phyloP scores from a whole-genome alignment of 2,888 invertebrate species.

The Microplitis deprimator region DNA sequence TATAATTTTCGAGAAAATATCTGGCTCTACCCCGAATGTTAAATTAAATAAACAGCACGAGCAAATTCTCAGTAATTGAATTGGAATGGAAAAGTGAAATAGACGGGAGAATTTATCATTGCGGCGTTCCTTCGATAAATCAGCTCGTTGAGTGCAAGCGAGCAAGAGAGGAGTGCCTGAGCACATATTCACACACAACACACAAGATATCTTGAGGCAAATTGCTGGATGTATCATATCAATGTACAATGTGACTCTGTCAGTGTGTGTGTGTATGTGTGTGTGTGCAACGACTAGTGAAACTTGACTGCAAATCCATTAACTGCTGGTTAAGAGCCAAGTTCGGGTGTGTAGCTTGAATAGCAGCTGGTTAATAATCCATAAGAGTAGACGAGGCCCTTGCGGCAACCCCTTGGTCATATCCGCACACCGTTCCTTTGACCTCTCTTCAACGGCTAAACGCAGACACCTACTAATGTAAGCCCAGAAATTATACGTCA shows the following conservation, averaged over 20 bases:
- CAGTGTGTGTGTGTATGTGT: background rate
- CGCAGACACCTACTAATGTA: background rate
- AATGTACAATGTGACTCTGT: background rate
- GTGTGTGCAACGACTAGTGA: slow-evolving; percentile 33
- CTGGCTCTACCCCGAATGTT: slow-evolving; percentile 13
- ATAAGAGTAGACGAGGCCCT: slow-evolving; percentile 38
- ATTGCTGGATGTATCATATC: background rate
- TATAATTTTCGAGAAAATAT: background rate
- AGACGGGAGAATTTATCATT: slow-evolving; percentile 37
- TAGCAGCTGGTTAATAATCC: slow-evolving; percentile 43
- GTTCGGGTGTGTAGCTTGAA: slow-evolving; percentile 33
- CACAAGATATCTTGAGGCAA: slow-evolving; percentile 31
- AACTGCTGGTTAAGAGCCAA: slow-evolving; percentile 45
- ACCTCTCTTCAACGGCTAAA: slow-evolving; percentile 3
- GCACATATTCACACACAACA: slow-evolving; percentile 12
- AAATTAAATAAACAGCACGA: slow-evolving; percentile 38
- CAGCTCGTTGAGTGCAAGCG: slow-evolving; percentile 31
- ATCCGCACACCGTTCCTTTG: slow-evolving; percentile 11
- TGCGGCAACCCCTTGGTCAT: slow-evolving; percentile 22
- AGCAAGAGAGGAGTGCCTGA: slow-evolving; percentile 29
- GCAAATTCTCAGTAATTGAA: slow-evolving; percentile 36
- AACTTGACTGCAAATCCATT: slow-evolving; percentile 44
- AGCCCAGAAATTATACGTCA: slow-evolving; percentile 38
- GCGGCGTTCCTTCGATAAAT: slow-evolving; percentile 40
- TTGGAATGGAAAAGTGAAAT: slow-evolving; percentile 38